Evolutionary conservation across 2,113 vertebrate genomes (phyloP).

Genomic region (Clarias batrachus): DNA sequence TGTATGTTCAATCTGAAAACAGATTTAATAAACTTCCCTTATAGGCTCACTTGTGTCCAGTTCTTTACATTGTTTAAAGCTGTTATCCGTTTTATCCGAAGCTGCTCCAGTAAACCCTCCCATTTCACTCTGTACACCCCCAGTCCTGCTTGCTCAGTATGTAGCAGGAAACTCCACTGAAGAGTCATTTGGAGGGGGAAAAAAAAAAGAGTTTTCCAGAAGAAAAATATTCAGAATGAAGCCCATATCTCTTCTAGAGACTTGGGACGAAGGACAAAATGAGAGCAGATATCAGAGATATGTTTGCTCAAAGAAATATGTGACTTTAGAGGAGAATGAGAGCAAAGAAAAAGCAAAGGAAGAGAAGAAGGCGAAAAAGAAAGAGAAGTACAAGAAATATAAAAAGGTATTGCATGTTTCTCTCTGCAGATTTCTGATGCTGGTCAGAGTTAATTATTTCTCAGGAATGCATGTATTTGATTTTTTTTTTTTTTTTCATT

Average conservation of each 20-base stretch:
- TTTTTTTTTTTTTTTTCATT: neutral
- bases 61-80: neutral
- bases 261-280: neutral
- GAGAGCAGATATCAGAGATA: constrained; percentile 45
- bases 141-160: neutral
- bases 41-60: too few species aligned
- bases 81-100: neutral
- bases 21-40: neutral
- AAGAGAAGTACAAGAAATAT: constrained; percentile 55
- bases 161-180: neutral
- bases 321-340: constrained; percentile 63
- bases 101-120: constrained; percentile 23
- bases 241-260: constrained; percentile 55
- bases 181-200: neutral
- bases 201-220: too few species aligned
- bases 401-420: constrained; percentile 57
- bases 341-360: constrained; percentile 52
- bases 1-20: neutral
- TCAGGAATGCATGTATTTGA: neutral
- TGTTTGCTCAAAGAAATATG: constrained; percentile 61
- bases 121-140: neutral
- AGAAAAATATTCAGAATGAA: constrained; percentile 58
- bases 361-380: constrained; percentile 67
- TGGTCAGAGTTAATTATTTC: neutral
- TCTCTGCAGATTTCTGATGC: neutral